Percentiles rank a stretch among this genome's conserved stretches.
Evolutionary conservation across 2,113 vertebrate genomes (phyloP).

Genomic region (Pseudopipra pipra): DNA sequence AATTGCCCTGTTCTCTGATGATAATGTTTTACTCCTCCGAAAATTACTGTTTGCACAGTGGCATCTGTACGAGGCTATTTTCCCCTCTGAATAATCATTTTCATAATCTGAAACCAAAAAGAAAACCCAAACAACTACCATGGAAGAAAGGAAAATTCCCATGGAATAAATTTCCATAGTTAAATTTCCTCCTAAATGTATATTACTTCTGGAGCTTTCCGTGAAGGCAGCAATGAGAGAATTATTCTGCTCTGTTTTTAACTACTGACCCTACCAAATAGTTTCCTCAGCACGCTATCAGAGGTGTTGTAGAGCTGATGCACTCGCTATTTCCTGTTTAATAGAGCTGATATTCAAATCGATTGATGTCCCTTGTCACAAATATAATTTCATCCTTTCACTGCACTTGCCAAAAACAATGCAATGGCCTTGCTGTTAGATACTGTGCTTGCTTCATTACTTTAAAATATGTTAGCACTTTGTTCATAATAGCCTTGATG

Average conservation of each 20-base stretch:
- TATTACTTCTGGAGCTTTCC: not conserved
- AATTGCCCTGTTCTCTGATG: not conserved
- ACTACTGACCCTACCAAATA: not conserved
- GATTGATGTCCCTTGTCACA: not conserved
- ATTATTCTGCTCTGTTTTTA: not conserved
- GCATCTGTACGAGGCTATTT: not conserved
- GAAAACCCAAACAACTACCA: not conserved
- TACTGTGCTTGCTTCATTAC: constrained; percentile 6
- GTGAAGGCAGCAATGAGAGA: not conserved
- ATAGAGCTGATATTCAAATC: constrained; percentile 3
- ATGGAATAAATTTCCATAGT: not conserved
- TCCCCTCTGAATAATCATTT: constrained; percentile 5
- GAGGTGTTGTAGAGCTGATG: not conserved
- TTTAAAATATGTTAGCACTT: constrained; percentile 20
- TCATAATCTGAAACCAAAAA: not conserved
- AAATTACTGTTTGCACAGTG: not conserved
- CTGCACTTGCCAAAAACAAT: not conserved
- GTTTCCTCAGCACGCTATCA: not conserved
- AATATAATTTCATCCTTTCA: constrained; percentile 12
- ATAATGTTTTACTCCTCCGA: not conserved
- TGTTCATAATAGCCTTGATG: constrained; percentile 3
- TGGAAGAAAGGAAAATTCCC: not conserved
- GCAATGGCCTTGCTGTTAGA: not conserved
- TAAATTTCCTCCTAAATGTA: not conserved
- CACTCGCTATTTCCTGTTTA: not conserved